Conservation (phyloP, 2,113 vertebrate species). For the Sterna hirundo region DNA sequence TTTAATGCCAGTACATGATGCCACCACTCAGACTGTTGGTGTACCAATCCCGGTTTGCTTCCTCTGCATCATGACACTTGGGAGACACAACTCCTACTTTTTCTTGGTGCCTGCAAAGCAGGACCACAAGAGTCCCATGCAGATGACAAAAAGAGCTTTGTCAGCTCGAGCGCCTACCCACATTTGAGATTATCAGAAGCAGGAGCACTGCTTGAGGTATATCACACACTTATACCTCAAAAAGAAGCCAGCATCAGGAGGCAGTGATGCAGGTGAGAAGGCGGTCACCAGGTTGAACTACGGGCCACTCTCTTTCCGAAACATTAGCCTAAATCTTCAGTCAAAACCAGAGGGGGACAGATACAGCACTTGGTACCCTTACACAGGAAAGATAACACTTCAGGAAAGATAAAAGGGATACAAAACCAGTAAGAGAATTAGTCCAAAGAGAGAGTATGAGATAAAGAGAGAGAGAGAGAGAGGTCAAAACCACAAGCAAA, state of each 20-base stretch:
- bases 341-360: background rate
- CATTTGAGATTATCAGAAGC: background rate
- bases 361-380: background rate
- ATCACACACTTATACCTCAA: background rate
- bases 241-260: background rate
- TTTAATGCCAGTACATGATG: background rate
- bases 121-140: background rate
- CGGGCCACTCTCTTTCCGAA: background rate
- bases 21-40: background rate
- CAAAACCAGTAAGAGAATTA: background rate
- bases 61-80: rapidly evolving
- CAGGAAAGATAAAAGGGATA: background rate
- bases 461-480: background rate
- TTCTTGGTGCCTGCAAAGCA: background rate
- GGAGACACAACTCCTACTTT: background rate
- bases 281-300: background rate
- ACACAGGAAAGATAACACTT: background rate
- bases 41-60: background rate
- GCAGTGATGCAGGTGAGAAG: background rate
- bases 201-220: background rate
- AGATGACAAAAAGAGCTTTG: background rate
- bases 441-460: background rate
- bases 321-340: background rate
- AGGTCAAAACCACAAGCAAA: background rate
- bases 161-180: background rate